Percentiles rank a stretch among this genome's conserved stretches.
phyloP scores from a whole-genome alignment of 92 coral and sea anemone species.

The Blastomussa wellsi region DNA sequence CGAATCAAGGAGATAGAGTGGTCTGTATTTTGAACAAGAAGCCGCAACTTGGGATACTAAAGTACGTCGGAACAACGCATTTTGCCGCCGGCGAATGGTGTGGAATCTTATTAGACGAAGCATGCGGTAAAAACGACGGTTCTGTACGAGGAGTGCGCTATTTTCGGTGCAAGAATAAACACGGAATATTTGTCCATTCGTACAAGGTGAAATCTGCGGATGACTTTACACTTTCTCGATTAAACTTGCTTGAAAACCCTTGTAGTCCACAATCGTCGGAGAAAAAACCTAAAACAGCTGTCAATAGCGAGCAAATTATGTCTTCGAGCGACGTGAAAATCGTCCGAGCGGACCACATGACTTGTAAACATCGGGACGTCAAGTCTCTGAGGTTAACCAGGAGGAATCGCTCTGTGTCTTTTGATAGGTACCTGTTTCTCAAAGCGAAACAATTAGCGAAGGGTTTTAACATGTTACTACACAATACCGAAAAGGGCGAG shows the following conservation, averaged over 20 bases:
- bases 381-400: conserved; percentile 22
- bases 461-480: conserved; percentile 10
- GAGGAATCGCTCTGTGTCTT: conserved; percentile 34
- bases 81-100: conserved; percentile 96
- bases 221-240: conserved; percentile 26
- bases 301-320: conserved; percentile 9
- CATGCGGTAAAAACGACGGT: conserved; percentile 97
- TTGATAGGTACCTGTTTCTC: conserved; percentile 39
- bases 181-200: conserved; percentile 96
- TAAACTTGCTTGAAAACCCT: conserved; percentile 31
- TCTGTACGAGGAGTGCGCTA: conserved; percentile 89
- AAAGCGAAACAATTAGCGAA: conserved; percentile 35
- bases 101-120: conserved; percentile 82
- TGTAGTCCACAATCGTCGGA: conserved; percentile 23
- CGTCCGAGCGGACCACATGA: not conserved
- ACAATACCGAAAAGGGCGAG: conserved; percentile 1
- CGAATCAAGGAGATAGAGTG: conserved; percentile 76
- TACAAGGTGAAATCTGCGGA: conserved; percentile 78
- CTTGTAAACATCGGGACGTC: conserved; percentile 20
- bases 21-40: conserved; percentile 84
- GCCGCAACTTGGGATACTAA: conserved; percentile 73
- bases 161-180: conserved; percentile 75
- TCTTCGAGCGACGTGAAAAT: conserved; percentile 28
- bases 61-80: conserved; percentile 82
- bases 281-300: not conserved